Base-by-base conservation (phyloP, 2,797 vertebrate genomes). In the Kryptopterus vitreolus region DNA sequence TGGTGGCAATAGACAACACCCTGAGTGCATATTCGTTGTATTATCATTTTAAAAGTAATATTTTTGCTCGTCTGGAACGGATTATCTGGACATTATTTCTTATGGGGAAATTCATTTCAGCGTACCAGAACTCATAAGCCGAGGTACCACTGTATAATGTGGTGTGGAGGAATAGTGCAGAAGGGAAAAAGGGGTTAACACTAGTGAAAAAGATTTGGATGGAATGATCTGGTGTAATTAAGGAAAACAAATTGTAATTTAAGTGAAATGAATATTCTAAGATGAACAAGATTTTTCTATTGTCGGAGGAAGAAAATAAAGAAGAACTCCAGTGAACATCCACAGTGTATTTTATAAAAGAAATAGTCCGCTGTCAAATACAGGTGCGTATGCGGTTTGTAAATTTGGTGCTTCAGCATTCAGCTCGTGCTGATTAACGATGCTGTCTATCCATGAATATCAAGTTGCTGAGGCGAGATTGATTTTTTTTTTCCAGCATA, bases 141-240 rank as follows among this genome's bases (percentile, higher is more conserved):
- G n/a, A n/a, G n/a, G n/a, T n/a, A n/a, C n/a, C n/a, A n/a, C n/a
- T n/a, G n/a, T 82, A 53, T 78, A 62, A 59, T 61, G 26, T 78
- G 79, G 82, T 46, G 18, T 74, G n/a, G 53, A 70, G 48, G 16
- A 48, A 73, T 35, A n/a, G 48, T 31, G 22, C 48, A 77, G 33
- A 50, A 65, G 50, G 46, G 63, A 57, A n/a, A n/a, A n/a, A 58
- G 74, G 62, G 9, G 13, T 11, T 8, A 48, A 6, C 61, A 58
- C 59, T 13, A 76, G 29, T 38, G 18, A n/a, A 12, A 10, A 20
- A 72, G 35, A 79, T 50, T 12, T 55, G 15, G 46, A 16, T 33
- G 68, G 33, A 26, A 29, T 48, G 15, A 24, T 26, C 26, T 5
- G 48, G n/a, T 35, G 26, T 50, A 38, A 66, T 26, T 8, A 26